Conservation (phyloP, 2,888 invertebrate genomes). For the Merodon equestris region DNA sequence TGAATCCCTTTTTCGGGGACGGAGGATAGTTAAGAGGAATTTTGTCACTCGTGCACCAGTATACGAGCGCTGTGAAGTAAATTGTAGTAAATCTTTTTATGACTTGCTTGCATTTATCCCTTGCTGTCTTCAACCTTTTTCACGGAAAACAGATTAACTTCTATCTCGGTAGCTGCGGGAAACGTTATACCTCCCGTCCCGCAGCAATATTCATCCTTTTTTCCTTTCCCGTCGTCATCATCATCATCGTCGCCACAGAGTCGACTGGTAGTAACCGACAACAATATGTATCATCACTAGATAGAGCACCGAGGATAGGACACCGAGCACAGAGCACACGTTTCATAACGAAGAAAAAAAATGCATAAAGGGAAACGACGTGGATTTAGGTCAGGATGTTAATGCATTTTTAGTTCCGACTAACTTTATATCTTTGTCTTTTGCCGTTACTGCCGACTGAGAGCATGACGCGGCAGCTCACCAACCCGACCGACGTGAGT, state of each 20-base stretch:
- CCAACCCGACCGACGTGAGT: slow-evolving; percentile 39
- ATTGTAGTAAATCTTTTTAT: slow-evolving; percentile 7
- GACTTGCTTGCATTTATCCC: background rate
- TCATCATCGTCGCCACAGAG: too few relatives aligned
- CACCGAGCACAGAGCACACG: too few relatives aligned
- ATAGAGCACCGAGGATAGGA: background rate
- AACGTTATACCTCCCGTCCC: slow-evolving; percentile 25
- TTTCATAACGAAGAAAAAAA: slow-evolving; percentile 29
- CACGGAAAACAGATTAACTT: slow-evolving; percentile 41
- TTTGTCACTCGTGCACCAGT: slow-evolving; percentile 18
- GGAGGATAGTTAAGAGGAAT: background rate
- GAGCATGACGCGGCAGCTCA: too few relatives aligned
- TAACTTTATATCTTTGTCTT: too few relatives aligned
- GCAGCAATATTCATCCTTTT: slow-evolving; percentile 17
- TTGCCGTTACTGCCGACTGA: slow-evolving; percentile 6
- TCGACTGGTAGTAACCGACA: background rate
- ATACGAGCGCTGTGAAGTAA: slow-evolving; percentile 11
- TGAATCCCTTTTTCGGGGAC: slow-evolving; percentile 9
- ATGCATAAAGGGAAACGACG: slow-evolving; percentile 37
- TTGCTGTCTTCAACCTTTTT: background rate
- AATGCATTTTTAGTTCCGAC: slow-evolving; percentile 14
- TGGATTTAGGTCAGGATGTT: slow-evolving; percentile 61
- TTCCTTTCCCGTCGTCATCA: too few relatives aligned
- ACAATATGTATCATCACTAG: background rate
- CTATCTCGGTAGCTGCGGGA: slow-evolving; percentile 18